Base-by-base conservation (phyloP, 2,797 vertebrate species). In the Halcyon smyrnensis region DNA sequence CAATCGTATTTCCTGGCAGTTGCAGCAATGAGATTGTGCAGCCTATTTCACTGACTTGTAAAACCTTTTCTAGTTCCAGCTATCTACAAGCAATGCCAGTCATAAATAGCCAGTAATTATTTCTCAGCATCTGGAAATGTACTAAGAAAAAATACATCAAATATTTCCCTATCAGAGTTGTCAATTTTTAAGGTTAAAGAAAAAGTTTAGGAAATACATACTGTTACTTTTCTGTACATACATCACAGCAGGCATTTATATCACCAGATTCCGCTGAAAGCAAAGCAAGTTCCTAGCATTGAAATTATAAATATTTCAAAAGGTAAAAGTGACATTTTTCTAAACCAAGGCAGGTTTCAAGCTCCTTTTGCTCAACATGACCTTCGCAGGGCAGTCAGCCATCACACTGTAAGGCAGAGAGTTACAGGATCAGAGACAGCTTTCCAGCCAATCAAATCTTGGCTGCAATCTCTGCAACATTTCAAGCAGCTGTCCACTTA, bases 281-380 rank as follows among this genome's bases (percentile, higher is more conserved):
- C 27, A 90, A 89, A 87, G 19, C 30, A 90, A 60, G 70, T 54
- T 80, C 48, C 63, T 85, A 71, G 39, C 43, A 80, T 57, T 30
- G 68, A 90, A 90, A 87, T 87, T 83, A 64, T 62, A 88, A 84
- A 54, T 89, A 79, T 84, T 94, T 81, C 64, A 70, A 84, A 93
- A 89, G 39, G 39, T 39, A 62, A 24, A 91, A 77, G 68, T 32
- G 46, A 51, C 27, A 53, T 60, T 89, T 92, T 92, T 95, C 73
- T 82, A 90, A 92, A 87, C 56, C 18, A 79, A 69, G 51, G 39
- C 78, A 82, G 41, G 60, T 74, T 97, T 96, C 70, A 97, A 91
- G 56, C 43, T 74, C 69, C 75, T 59, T 91, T 87, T 85, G 37
- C 56, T 94, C 84, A 94, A 15, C 32, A 8, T 54, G 71, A 95